Base-by-base conservation (phyloP, 2,888 invertebrate species). In the Cepaea hortensis region DNA sequence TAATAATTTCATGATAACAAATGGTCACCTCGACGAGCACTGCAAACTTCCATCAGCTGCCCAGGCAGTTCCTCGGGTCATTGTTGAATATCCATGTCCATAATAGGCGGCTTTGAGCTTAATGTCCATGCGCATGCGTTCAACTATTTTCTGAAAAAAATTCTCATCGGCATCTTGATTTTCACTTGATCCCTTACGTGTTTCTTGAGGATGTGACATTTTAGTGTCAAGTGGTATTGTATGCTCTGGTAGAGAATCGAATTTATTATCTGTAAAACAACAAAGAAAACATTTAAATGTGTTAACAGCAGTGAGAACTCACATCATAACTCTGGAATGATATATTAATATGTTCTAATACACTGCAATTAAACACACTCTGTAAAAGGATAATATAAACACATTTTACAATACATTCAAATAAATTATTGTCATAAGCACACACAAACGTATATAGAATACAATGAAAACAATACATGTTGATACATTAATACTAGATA, bases 61-160 rank as follows among this genome's bases (percentile, higher is more conserved):
- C 15, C 46, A 15, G 4, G 3, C 6, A 7, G 20, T 18, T 48
- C 4, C 1, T 50, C 75, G 46, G 75, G 18, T 50, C 20, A 48
- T 5, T 18, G 48, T 48, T 6, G 48, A 75, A 20, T 18, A 50
- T 3, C 18, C 48, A 46, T 48, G 48, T 1, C 48, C 15, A 11
- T 50, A 48, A 50, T 48, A 11, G 7, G 48, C 75, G 3, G 18
- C 18, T 1, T 18, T 50, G 3, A 50, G 46, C 18, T 77, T 5
- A 23, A 84, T 84, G 50, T 84, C 84, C 68, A 62, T 77, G n/a
- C 84, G 77, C 84, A 84, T 76, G 48, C 84, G 84, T 20, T 84
- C 68, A 13, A 84, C 84, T 20, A 84, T 84, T 13, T 65, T n/a
- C 61, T 76, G 77, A 15, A 84, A 84, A 35, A 77, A 84, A 48